Evolutionary conservation across 1,140 invertebrate species (phyloP).

Genomic region (Hycleus phaleratus): DNA sequence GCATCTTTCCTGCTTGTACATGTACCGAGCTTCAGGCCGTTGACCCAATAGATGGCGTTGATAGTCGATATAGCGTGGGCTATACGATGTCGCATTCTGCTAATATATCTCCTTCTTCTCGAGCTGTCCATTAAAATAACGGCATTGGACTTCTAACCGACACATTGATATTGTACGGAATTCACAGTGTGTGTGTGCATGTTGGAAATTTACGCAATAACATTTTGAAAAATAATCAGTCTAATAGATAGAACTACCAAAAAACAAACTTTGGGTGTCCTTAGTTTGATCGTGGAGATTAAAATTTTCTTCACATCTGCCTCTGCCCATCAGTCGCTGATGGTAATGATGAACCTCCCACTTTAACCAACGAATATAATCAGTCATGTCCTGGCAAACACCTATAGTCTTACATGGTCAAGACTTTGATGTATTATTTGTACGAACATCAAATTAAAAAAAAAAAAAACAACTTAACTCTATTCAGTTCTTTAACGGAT

Average conservation of each 20-base stretch:
- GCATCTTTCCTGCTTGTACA: too few species aligned
- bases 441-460: slow-evolving; percentile 26
- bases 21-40: background rate
- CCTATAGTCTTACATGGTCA: slow-evolving; percentile 21
- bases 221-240: too few species aligned
- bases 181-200: background rate
- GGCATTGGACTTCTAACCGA: slow-evolving; percentile 5
- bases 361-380: slow-evolving; percentile 24
- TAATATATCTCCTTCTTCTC: slow-evolving; percentile 12
- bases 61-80: slow-evolving; percentile 14
- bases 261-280: too few species aligned
- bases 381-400: slow-evolving; percentile 28
- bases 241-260: too few species aligned
- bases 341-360: slow-evolving; percentile 27
- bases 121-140: slow-evolving; percentile 18
- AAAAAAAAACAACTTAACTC: slow-evolving; percentile 12
- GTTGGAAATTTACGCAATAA: slow-evolving; percentile 1
- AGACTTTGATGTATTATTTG: slow-evolving; percentile 34
- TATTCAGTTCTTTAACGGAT: slow-evolving; percentile 24
- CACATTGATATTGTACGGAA: slow-evolving; percentile 18
- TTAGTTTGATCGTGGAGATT: too few species aligned
- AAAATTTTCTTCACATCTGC: too few species aligned
- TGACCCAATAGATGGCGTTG: slow-evolving; percentile 14
- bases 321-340: slow-evolving; percentile 2
- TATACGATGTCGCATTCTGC: slow-evolving; percentile 11